Evolutionary conservation across 23 tunicate genomes (phyloP), one percentile per base, ranked within the genome.

Genomic region (Clavelina lepadiformis): DNA sequence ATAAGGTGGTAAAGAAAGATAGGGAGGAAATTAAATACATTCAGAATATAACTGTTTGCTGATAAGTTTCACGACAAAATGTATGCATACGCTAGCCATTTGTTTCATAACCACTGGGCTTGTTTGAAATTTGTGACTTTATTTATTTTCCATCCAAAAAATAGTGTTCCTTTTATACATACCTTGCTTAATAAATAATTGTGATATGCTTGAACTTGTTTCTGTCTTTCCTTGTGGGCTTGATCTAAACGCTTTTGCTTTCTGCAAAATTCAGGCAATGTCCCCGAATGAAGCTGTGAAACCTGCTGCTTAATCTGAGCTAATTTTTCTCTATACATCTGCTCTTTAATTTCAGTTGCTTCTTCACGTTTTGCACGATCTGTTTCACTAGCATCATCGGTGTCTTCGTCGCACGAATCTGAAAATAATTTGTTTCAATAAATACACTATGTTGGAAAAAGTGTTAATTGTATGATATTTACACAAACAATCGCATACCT

Each of bases 351-450:
- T 47, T 86, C 95, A 3, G 74, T 65, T 0, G 86, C 82, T 73
- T 87, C 96, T 66, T 86, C 95, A 29, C 58, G 69, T 46, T 80
- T 80, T 0, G 82, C 87, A 19, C 87, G 82, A 51, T 87, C 96
- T 1, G 96, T 87, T 61, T 87, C 96, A 59, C 96, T 87, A 8
- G 96, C 96, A 67, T 87, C 96, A 66, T 87, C 96, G 15, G 93
- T 85, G 71, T 86, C 95, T 63, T 86, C 95, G 71, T 86, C 80
- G 31, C 58, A 55, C 1, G 63, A 71, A 23, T 20, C 65, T 56
- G 2, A 13, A 31, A 56, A 38, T 34, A 57, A 19, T 26, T 57
- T 7, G 63, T 27, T 21, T 54, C 21, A 21, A 13, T 24, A 21
- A 24, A 15, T 54, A n/a, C 50, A 11, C 50, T 11, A 13, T 44